These are phyloP conservation scores for Pampusana beccarii DNA, from an alignment of 2,113 vertebrate genomes.

Conservation along the genomic window DNA sequence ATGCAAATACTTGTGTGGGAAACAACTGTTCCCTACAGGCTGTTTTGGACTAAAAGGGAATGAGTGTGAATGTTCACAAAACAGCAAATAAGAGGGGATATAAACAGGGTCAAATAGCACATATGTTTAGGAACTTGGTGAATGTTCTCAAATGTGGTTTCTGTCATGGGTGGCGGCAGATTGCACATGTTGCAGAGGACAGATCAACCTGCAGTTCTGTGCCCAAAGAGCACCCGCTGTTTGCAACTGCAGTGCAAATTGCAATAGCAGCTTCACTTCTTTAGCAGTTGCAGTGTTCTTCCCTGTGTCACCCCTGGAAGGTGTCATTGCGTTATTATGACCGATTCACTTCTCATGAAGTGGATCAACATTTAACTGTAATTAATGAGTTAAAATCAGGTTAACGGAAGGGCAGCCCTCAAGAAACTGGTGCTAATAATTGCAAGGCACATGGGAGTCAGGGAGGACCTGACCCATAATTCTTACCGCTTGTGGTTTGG, in stretches of 20 bases:
- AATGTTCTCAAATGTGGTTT: not conserved
- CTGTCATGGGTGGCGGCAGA: not conserved
- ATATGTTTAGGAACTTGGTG: not conserved
- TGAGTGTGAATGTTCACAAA: not conserved
- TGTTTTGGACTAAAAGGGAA: not conserved
- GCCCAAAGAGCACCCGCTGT: fast-evolving
- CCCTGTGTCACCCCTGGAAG: not conserved
- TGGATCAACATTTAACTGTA: not conserved
- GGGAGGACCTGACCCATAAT: not conserved
- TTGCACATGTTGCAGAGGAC: fast-evolving
- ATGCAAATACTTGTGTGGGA: not conserved
- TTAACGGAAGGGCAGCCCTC: not conserved
- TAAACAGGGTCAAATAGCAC: not conserved
- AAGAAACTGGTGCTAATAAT: not conserved
- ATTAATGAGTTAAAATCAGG: not conserved
- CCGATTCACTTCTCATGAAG: not conserved
- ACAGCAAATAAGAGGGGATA: not conserved
- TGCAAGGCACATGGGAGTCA: not conserved
- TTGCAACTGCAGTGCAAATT: not conserved
- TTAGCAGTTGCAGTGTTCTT: not conserved
- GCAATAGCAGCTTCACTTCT: not conserved
- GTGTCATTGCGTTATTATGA: not conserved
- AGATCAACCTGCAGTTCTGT: fast-evolving
- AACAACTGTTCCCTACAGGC: not conserved
- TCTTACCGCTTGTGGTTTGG: not conserved